phyloP scores from a whole-genome alignment of 2,797 vertebrate species.

The Prionace glauca region DNA sequence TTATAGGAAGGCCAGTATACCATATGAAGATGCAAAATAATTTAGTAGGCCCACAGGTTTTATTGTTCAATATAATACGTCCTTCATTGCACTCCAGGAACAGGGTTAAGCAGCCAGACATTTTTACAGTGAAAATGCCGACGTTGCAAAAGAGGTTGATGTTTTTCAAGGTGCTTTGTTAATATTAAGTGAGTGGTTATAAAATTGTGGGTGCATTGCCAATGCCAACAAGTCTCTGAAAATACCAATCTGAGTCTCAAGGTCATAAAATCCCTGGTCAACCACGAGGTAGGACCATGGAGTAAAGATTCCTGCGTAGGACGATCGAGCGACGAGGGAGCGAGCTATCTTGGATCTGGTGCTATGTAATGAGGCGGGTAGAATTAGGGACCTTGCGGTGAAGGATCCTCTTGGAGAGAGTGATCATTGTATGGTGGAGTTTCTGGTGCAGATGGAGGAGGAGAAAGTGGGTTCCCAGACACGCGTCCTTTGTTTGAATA shows the following conservation, averaged over 20 bases:
- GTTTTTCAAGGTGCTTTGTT: background rate
- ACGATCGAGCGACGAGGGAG: too few species aligned
- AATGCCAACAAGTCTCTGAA: background rate
- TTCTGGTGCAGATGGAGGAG: too few species aligned
- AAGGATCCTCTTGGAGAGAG: too few species aligned
- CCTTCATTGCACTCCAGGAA: background rate
- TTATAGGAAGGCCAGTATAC: background rate
- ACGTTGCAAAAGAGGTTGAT: background rate
- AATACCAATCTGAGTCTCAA: background rate
- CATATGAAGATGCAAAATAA: background rate
- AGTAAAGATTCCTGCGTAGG: background rate
- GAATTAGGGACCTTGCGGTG: too few species aligned
- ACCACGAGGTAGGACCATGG: background rate
- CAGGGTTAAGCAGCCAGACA: background rate
- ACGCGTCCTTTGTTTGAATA: too few species aligned
- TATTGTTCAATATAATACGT: background rate
- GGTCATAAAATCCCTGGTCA: background rate
- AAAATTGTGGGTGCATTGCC: background rate
- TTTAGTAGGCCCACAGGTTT: background rate
- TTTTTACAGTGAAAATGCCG: background rate
- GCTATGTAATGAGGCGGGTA: too few species aligned
- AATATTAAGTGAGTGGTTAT: too few species aligned
- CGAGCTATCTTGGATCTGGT: too few species aligned
- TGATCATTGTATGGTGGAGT: too few species aligned
- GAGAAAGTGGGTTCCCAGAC: too few species aligned